These are phyloP conservation scores for Drosophila sordidula DNA, from an alignment of 2,888 invertebrate genomes.

Conservation along the genomic window DNA sequence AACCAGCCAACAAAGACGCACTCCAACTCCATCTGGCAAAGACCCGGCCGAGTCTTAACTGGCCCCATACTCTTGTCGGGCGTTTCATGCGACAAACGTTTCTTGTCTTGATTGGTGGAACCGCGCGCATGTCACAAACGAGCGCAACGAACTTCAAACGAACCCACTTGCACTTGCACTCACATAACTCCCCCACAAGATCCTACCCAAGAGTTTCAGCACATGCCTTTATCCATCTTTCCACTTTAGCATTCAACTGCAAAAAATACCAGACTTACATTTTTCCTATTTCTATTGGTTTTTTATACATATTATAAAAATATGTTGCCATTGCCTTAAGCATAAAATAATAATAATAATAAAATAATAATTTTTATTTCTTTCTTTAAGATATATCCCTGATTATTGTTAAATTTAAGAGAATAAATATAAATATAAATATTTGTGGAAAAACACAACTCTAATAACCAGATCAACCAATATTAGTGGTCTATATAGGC, in stretches of 20 bases:
- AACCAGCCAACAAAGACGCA: conserved; percentile 20
- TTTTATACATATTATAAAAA: too few species aligned
- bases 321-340: too few species aligned
- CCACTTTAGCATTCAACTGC: conserved; percentile 2
- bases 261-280: neutral
- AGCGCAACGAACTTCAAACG: conserved; percentile 60
- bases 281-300: too few species aligned
- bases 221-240: neutral
- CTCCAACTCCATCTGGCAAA: conserved; percentile 5
- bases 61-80: conserved; percentile 10
- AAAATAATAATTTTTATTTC: too few species aligned
- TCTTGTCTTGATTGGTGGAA: conserved; percentile 68
- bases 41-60: conserved; percentile 6
- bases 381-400: too few species aligned
- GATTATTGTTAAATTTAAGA: too few species aligned
- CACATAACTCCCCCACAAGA: conserved; percentile 10
- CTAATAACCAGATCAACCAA: too few species aligned
- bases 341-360: too few species aligned
- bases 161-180: conserved; percentile 12
- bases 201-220: neutral
- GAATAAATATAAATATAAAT: too few species aligned
- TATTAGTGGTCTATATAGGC: too few species aligned
- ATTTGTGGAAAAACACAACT: too few species aligned
- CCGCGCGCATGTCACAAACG: conserved; percentile 73
- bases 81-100: conserved; percentile 42